Base-by-base conservation (phyloP, 1,140 invertebrate genomes). In the Diabrotica undecimpunctata region DNA sequence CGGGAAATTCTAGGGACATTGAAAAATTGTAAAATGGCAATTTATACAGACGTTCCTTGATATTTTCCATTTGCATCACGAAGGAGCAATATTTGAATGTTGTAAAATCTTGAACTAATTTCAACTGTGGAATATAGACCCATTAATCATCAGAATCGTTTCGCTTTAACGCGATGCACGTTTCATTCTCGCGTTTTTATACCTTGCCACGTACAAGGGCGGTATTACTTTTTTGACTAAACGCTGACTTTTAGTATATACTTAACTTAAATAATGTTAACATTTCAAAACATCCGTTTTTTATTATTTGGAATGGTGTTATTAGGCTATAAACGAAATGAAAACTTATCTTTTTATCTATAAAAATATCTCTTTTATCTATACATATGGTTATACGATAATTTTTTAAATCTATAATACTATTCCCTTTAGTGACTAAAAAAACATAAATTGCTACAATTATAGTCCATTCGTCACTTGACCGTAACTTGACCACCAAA, bases 81-180 rank as follows among this genome's bases (percentile, higher is more conserved):
- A 39, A 62, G 36, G 52, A 38, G 61, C 52, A 25, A 41, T 54
- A 54, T 62, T 54, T 54, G 61, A 62, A 62, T 62, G 52, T 54
- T 62, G 61, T 12, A 12, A 62, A 55, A 62, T 62, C 61, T 62
- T 62, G 52, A 62, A 54, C 61, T 62, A 62, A 62, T 62, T 62
- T 62, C 52, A 41, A 10, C 13, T 11, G 46, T 50, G 61, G 52
- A 62, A 62, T 62, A 62, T 62, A 39, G 12, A 54, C 38, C 61
- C 61, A 62, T 62, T 62, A 55, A 62, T 62, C 61, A 62, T 62
- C 8, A 35, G n/a, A 14, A 54, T 12, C 51, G 12, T 50, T 38
- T 54, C 52, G 51, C 52, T 54, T 37, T 10, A 12, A 50, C 13
- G 36, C 35, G 51, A 11, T 37, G 13, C 61, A 62, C 61, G 61